Percentiles rank a stretch among this genome's conserved stretches.
phyloP scores from a whole-genome alignment of 2,113 vertebrate species.

The Periophthalmus modestus region DNA sequence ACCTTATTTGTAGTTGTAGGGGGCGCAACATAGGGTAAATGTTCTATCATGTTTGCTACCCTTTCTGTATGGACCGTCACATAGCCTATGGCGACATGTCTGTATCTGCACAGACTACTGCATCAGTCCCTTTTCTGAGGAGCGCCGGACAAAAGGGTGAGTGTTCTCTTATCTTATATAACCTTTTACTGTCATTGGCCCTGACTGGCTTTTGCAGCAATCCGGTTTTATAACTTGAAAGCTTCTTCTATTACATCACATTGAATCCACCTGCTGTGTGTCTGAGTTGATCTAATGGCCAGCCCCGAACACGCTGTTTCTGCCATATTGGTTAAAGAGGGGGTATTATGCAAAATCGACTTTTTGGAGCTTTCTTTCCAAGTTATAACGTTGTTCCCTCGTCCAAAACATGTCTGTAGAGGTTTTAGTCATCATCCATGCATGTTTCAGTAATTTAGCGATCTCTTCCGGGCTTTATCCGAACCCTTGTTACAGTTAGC shows the following conservation, averaged over 20 bases:
- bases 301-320: slow-evolving; percentile 22
- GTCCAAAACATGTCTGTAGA: no score
- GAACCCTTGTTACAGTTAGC: no score
- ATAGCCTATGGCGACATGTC: background rate
- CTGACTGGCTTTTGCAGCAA: background rate
- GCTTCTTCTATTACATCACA: background rate
- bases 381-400: no score
- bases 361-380: no score
- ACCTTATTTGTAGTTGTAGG: no score
- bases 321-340: slow-evolving; percentile 26
- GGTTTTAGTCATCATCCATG: no score
- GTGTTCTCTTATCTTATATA: slow-evolving; percentile 7
- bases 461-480: no score
- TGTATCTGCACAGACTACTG: background rate
- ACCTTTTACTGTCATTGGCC: slow-evolving; percentile 9
- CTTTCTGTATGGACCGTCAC: background rate
- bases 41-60: no score
- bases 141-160: background rate
- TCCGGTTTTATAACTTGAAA: background rate
- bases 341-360: no score
- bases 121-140: background rate
- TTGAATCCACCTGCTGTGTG: slow-evolving; percentile 47
- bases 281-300: slow-evolving; percentile 62
- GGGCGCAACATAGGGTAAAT: no score
- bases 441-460: no score